Percentiles rank a stretch among this genome's conserved stretches.
Conservation (phyloP, 1,140 invertebrate species). For the Caenorhabditis tropicalis region DNA sequence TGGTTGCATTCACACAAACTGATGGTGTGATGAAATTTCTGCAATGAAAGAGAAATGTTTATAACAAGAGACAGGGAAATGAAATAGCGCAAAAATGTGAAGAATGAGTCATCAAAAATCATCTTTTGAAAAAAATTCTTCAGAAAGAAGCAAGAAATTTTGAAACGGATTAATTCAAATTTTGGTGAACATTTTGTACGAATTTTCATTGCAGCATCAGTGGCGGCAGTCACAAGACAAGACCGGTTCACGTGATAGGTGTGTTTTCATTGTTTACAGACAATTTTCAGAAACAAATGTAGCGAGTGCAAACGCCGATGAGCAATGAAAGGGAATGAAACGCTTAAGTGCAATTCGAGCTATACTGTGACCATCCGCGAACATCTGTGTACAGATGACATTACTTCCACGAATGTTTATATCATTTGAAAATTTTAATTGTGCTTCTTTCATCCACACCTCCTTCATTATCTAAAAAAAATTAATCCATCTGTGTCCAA, state of each 20-base stretch:
- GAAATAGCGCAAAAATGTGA: not conserved
- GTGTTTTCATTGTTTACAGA: constrained; percentile 2
- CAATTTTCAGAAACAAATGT: not conserved
- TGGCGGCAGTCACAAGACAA: not conserved
- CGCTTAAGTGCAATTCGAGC: no score
- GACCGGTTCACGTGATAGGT: constrained; percentile 18
- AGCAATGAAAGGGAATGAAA: not conserved
- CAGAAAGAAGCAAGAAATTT: no score
- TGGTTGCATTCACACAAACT: not conserved
- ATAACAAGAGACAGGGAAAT: not conserved
- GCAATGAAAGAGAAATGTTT: not conserved
- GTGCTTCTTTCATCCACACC: no score
- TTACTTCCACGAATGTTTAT: no score
- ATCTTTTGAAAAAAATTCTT: no score
- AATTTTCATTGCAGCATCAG: not conserved
- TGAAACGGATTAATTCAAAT: no score
- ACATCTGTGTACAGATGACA: no score
- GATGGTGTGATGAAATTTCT: constrained; percentile 1
- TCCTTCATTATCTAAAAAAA: no score
- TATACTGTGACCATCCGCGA: no score
- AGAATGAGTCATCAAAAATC: not conserved
- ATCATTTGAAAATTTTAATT: no score
- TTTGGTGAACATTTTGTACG: not conserved
- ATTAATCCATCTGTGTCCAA: no score
- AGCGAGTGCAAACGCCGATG: not conserved